Conservation (phyloP, 2,797 vertebrate species). For the Babyrousa celebensis region DNA sequence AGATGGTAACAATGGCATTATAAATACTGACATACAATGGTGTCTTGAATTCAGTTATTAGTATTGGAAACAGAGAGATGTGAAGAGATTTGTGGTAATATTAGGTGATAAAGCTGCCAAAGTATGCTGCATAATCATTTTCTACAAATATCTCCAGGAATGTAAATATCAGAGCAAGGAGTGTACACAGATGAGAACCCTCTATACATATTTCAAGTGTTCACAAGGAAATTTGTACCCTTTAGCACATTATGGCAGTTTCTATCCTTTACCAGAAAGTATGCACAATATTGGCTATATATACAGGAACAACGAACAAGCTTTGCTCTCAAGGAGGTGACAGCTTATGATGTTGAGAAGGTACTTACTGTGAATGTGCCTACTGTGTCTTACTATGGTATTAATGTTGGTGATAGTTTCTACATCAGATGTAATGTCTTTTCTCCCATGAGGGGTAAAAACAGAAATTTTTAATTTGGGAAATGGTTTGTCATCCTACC, state of each 20-base stretch:
- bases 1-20: background rate
- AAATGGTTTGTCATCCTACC: background rate
- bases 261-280: background rate
- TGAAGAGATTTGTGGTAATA: conserved; percentile 12
- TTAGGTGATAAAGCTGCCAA: conserved; percentile 28
- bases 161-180: background rate
- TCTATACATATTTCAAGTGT: background rate
- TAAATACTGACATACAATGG: background rate
- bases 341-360: background rate
- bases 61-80: background rate
- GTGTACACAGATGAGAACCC: background rate
- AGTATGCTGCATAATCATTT: conserved; percentile 46
- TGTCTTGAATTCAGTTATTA: background rate
- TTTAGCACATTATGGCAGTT: background rate
- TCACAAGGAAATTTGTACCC: background rate
- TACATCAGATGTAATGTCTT: background rate
- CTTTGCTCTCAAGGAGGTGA: background rate
- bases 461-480: background rate
- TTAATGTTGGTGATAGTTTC: conserved; percentile 52
- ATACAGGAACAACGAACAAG: background rate
- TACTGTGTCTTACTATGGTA: background rate
- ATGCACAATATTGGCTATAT: background rate
- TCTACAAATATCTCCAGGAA: conserved; percentile 22
- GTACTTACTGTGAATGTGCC: background rate
- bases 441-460: background rate